Evolutionary conservation across 2,888 invertebrate species (phyloP), one percentile per base, ranked within the genome.

Genomic region (Dione vanillae): DNA sequence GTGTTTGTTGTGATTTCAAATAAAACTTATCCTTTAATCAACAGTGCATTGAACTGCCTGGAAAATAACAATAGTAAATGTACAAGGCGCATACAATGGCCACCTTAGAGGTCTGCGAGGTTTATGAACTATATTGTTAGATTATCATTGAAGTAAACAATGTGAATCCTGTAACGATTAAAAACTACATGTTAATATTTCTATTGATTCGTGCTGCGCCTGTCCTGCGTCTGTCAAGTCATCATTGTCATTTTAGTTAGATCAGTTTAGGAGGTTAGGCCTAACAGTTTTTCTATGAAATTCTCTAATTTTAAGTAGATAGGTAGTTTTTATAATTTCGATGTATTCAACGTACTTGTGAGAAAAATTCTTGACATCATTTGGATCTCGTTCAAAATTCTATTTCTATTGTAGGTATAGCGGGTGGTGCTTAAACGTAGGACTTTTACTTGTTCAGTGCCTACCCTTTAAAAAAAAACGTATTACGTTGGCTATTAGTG

Each of bases 351-450:
- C 74, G 80, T 88, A 85, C 81, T 86, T 83, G 82, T 82, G 76
- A 74, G n/a, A 75, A 78, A 52, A 78, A 80, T 77, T 77, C 81
- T 83, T 82, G 76, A 83, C 81, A 82, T 79, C 76, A 72, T 86
- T 87, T 82, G 85, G 88, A 90, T 89, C 88, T 90, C 89, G 86
- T 82, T 85, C 87, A 85, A 88, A 88, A 88, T 87, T 88, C 79
- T 84, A 81, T 82, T 84, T 82, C 79, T 74, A 49, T 14, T 65
- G 43, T 83, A 83, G 81, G 78, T 78, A 79, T 85, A 85, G 91
- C 90, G 89, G 92, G 88, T 86, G 88, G 91, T 91, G 92, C 92
- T 92, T 91, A 91, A 78, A 82, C 73, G 74, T 83, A 80, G 78
- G 81, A 79, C 56, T 47, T 47, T 81, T 83, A 80, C 82, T 78